A percentile compares a stretch with the other conserved stretches of the same genome.
phyloP scores from a whole-genome alignment of 2,113 vertebrate genomes.

The Ictalurus furcatus region DNA sequence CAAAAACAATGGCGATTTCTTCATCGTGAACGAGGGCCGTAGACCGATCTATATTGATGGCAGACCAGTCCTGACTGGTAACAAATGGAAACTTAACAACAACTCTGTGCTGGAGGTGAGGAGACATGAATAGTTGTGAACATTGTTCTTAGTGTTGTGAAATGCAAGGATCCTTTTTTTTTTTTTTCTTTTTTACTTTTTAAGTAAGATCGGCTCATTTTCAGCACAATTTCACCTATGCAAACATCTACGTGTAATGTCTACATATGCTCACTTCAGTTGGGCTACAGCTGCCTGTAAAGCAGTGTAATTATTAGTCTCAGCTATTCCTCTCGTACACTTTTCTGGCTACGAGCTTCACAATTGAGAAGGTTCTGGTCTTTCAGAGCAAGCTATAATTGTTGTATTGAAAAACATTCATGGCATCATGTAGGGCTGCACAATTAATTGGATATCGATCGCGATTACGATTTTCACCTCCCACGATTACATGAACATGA shows the following conservation, averaged over 20 bases:
- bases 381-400: neutral
- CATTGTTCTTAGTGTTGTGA: neutral
- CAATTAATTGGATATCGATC: too few species aligned
- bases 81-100: slow-evolving; percentile 96
- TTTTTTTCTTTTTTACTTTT: neutral
- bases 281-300: neutral
- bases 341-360: neutral
- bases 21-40: slow-evolving; percentile 91
- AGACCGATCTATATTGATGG: slow-evolving; percentile 93
- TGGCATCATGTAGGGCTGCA: neutral
- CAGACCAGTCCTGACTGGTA: slow-evolving; percentile 88
- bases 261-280: neutral
- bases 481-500: too few species aligned
- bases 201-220: neutral
- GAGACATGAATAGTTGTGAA: neutral
- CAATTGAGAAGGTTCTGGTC: too few species aligned
- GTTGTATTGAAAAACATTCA: neutral
- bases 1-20: slow-evolving; percentile 95
- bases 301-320: neutral
- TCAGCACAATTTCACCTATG: neutral
- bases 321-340: neutral
- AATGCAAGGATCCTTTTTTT: neutral
- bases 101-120: slow-evolving; percentile 92
- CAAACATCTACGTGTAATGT: neutral
- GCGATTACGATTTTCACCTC: too few species aligned